A percentile compares a stretch with the other conserved stretches of the same genome.
Evolutionary conservation across 2,888 invertebrate genomes (phyloP).

Genomic region (Galeruca laticollis): DNA sequence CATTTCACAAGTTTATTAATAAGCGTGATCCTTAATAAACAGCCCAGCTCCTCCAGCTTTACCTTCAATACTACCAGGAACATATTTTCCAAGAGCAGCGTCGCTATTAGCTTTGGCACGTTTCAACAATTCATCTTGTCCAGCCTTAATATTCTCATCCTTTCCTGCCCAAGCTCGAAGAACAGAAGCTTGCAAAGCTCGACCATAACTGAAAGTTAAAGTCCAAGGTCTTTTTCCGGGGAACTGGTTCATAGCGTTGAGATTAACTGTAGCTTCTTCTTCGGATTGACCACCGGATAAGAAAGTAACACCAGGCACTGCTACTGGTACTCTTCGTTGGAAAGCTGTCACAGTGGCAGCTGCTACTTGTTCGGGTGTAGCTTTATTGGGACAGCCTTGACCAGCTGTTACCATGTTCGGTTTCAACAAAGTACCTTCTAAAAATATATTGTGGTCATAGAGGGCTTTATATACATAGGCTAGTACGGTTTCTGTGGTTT

Average conservation of each 20-base stretch:
- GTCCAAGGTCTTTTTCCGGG: conserved; percentile 93
- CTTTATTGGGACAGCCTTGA: conserved; percentile 54
- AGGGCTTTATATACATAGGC: conserved; percentile 97
- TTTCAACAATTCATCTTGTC: conserved; percentile 89
- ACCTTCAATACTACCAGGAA: conserved; percentile 86
- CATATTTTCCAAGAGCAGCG: conserved; percentile 92
- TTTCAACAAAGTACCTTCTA: conserved; percentile 97
- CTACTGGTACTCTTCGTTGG: conserved; percentile 93
- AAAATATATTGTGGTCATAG: conserved; percentile 95
- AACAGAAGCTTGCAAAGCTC: conserved; percentile 97
- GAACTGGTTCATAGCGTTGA: conserved; percentile 93
- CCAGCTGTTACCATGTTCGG: conserved; percentile 92
- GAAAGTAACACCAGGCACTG: conserved; percentile 97
- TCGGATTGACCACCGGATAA: conserved; percentile 99
- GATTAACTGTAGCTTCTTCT: conserved; percentile 95
- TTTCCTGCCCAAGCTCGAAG: conserved; percentile 96
- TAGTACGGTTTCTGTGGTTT: conserved; percentile 92
- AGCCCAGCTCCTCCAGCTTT: conserved; percentile 89
- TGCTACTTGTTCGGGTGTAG: conserved; percentile 88
- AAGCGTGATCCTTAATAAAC: conserved; percentile 96
- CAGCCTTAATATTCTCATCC: conserved; percentile 85
- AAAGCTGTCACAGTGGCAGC: conserved; percentile 94
- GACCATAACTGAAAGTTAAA: conserved; percentile 97
- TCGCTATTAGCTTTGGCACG: conserved; percentile 91
- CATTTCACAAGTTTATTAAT: conserved; percentile 72